Percentiles rank a stretch among this genome's conserved stretches.
Evolutionary conservation across 2,888 invertebrate species (phyloP).

Genomic region (Drosophila ustulata): DNA sequence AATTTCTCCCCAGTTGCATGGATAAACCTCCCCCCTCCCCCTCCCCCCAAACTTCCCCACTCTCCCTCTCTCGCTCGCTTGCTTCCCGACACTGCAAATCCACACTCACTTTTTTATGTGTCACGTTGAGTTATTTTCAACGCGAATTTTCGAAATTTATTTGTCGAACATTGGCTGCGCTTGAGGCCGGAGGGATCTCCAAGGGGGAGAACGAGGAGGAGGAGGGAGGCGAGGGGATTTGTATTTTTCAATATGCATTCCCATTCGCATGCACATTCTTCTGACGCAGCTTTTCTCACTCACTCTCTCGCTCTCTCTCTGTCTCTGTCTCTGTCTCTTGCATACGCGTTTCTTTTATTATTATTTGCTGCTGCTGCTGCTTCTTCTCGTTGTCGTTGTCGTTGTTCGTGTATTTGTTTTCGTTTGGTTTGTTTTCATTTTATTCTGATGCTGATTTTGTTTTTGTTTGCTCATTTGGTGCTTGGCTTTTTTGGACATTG

Average conservation of each 20-base stretch:
- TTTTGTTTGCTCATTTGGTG: slow-evolving; percentile 49
- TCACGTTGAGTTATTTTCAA: slow-evolving; percentile 74
- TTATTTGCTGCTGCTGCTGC: slow-evolving; percentile 1
- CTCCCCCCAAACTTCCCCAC: neutral
- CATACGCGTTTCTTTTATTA: slow-evolving; percentile 24
- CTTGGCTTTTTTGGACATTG: slow-evolving; percentile 69
- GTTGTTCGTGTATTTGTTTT: slow-evolving; percentile 9
- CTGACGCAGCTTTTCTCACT: slow-evolving; percentile 29
- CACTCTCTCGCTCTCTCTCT: neutral
- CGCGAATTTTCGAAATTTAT: slow-evolving; percentile 70
- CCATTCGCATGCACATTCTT: slow-evolving; percentile 60
- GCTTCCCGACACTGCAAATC: slow-evolving; percentile 26
- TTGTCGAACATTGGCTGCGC: slow-evolving; percentile 66
- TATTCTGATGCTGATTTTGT: slow-evolving; percentile 32
- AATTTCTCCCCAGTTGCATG: slow-evolving; percentile 28
- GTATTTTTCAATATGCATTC: slow-evolving; percentile 57
- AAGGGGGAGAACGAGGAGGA: neutral
- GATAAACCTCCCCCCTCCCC: neutral
- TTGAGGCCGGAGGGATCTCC: slow-evolving; percentile 19
- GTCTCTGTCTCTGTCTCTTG: slow-evolving; percentile 15
- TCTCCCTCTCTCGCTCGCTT: neutral
- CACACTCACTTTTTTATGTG: slow-evolving; percentile 52
- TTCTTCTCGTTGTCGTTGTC: neutral
- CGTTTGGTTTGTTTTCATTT: slow-evolving; percentile 24
- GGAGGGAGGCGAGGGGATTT: neutral